phyloP scores from a whole-genome alignment of 2,797 vertebrate species.

The Helicolenus hilgendorfi region DNA sequence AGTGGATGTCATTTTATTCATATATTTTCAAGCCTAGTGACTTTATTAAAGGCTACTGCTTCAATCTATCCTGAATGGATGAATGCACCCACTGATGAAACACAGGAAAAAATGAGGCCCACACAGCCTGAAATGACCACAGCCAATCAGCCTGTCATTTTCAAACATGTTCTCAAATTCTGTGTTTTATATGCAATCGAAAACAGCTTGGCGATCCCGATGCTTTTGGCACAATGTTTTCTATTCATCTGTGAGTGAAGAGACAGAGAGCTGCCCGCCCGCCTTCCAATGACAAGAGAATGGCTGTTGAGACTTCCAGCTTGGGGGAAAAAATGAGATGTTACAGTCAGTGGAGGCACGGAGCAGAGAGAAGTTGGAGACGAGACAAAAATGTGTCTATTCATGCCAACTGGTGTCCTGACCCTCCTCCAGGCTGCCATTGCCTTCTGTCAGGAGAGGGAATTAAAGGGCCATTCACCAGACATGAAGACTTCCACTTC shows the following conservation, averaged over 20 bases:
- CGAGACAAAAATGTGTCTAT: conserved; percentile 89
- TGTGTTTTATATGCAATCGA: conserved; percentile 82
- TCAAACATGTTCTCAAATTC: conserved; percentile 78
- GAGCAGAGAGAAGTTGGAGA: conserved; percentile 86
- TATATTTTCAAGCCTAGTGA: conserved; percentile 89
- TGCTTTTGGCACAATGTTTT: conserved; percentile 83
- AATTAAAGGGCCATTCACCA: conserved; percentile 87
- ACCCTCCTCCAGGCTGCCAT: conserved; percentile 88
- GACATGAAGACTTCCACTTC: conserved; percentile 69
- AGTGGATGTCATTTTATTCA: conserved; percentile 89
- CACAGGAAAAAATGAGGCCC: conserved; percentile 81
- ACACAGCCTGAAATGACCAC: conserved; percentile 85
- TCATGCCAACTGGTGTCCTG: conserved; percentile 88
- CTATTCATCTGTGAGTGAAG: conserved; percentile 83
- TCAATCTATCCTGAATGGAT: conserved; percentile 88
- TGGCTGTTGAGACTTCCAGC: conserved; percentile 85
- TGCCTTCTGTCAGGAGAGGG: conserved; percentile 85
- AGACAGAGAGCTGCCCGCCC: conserved; percentile 79
- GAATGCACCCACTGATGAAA: conserved; percentile 88
- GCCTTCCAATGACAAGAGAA: conserved; percentile 84
- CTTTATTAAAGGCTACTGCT: conserved; percentile 89
- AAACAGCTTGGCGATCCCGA: conserved; percentile 77
- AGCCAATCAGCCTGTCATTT: conserved; percentile 84
- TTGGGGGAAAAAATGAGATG: conserved; percentile 82
- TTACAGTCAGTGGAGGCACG: conserved; percentile 82